These are phyloP conservation scores for Malurus splendens DNA, from an alignment of 2,797 vertebrate species.

Conservation along the genomic window DNA sequence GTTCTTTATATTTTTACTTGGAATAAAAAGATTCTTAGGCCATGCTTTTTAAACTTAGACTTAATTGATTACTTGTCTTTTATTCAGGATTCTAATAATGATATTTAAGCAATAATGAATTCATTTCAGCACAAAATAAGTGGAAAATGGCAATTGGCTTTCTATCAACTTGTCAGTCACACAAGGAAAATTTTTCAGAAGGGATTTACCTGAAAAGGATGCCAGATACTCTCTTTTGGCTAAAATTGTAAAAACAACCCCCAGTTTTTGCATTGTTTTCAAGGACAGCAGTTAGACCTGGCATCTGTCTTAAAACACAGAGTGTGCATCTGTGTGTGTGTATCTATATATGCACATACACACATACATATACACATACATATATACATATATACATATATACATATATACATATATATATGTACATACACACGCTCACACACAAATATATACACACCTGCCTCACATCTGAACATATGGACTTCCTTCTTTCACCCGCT, in stretches of 20 bases:
- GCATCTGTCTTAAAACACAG: background rate
- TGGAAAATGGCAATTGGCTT: background rate
- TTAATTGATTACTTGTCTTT: background rate
- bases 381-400: too few relatives aligned
- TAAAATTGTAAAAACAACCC: background rate
- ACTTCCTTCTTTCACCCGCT: background rate
- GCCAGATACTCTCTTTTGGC: background rate
- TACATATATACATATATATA: too few relatives aligned
- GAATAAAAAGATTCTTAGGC: background rate
- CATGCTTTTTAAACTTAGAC: background rate
- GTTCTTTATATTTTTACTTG: background rate
- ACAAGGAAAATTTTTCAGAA: background rate
- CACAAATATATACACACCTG: too few relatives aligned
- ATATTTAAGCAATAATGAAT: background rate
- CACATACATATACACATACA: too few relatives aligned
- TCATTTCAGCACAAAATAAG: background rate
- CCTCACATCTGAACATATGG: background rate
- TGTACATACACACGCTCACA: too few relatives aligned
- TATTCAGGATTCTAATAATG: background rate
- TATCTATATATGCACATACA: background rate
- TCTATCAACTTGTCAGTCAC: background rate
- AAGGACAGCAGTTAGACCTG: background rate
- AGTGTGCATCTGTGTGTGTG: too few relatives aligned
- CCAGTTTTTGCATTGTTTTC: background rate
- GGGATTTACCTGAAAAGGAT: background rate